These are phyloP conservation scores for Dreissena rostriformis DNA, from an alignment of 1,140 invertebrate species.

Conservation along the genomic window DNA sequence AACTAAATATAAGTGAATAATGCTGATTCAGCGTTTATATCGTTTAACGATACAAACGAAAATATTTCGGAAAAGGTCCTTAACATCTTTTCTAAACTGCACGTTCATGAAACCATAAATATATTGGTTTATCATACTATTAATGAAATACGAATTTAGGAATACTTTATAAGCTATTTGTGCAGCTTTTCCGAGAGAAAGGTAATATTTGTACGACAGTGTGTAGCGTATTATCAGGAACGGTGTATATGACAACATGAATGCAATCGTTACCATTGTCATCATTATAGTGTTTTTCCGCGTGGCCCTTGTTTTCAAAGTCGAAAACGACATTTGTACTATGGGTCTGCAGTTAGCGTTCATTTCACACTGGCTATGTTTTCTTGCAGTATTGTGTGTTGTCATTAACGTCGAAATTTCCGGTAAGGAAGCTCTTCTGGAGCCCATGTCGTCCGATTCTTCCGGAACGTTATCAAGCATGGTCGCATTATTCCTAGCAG, in stretches of 20 bases:
- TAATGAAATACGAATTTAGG: conserved; percentile 40
- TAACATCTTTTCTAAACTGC: conserved; percentile 36
- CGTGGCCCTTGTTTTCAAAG: conserved; percentile 12
- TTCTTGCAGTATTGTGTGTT: too few species aligned
- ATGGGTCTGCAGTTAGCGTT: background rate
- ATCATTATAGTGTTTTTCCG: conserved; percentile 52
- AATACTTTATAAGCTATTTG: conserved; percentile 48
- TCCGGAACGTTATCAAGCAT: background rate
- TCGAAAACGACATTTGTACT: conserved; percentile 27
- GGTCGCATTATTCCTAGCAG: background rate
- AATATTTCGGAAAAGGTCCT: conserved; percentile 6
- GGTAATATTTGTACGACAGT: conserved; percentile 17
- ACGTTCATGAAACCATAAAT: conserved; percentile 51
- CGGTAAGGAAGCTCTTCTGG: background rate
- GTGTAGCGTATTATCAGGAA: conserved; percentile 41
- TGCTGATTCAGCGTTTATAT: too few species aligned
- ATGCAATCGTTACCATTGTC: conserved; percentile 51
- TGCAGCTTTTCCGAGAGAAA: background rate
- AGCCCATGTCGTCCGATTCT: background rate
- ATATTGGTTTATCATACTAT: conserved; percentile 49
- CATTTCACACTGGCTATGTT: too few species aligned
- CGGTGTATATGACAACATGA: conserved; percentile 49
- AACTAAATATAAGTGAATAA: too few species aligned
- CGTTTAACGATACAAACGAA: conserved; percentile 2
- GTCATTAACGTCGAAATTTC: background rate